Evolutionary conservation across 2,797 vertebrate genomes (phyloP).

Genomic region (Fratercula arctica): DNA sequence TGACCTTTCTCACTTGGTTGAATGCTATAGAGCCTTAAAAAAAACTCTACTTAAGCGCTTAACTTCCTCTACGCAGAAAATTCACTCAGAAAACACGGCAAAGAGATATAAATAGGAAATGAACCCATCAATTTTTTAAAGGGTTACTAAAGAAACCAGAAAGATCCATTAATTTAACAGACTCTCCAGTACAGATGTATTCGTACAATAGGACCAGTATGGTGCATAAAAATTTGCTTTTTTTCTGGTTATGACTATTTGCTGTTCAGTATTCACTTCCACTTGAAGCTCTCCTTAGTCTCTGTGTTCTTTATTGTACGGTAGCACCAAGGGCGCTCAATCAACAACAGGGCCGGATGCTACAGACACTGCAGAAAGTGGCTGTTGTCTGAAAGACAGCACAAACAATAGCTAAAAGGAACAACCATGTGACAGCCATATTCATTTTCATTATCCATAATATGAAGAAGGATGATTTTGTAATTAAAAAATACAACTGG

Average conservation of each 20-base stretch:
- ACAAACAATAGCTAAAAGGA: neutral
- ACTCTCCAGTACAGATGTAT: neutral
- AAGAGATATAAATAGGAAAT: neutral
- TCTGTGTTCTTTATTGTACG: neutral
- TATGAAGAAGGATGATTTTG: neutral
- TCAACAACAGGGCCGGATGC: neutral
- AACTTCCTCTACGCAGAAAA: neutral
- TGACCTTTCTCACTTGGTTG: neutral
- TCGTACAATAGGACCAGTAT: neutral
- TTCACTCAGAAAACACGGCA: neutral
- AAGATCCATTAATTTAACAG: neutral
- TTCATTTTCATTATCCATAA: neutral
- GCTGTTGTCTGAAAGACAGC: neutral
- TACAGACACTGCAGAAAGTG: neutral
- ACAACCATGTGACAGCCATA: neutral
- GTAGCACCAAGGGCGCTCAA: neutral
- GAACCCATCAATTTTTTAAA: neutral
- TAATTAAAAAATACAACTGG: neutral
- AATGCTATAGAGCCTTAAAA: neutral
- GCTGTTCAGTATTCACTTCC: neutral
- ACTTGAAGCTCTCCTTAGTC: neutral
- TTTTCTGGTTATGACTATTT: neutral
- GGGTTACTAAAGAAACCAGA: neutral
- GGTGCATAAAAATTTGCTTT: neutral
- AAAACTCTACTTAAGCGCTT: neutral